Base-by-base conservation (phyloP, 2,888 invertebrate species). In the Galerucella nymphaeae region DNA sequence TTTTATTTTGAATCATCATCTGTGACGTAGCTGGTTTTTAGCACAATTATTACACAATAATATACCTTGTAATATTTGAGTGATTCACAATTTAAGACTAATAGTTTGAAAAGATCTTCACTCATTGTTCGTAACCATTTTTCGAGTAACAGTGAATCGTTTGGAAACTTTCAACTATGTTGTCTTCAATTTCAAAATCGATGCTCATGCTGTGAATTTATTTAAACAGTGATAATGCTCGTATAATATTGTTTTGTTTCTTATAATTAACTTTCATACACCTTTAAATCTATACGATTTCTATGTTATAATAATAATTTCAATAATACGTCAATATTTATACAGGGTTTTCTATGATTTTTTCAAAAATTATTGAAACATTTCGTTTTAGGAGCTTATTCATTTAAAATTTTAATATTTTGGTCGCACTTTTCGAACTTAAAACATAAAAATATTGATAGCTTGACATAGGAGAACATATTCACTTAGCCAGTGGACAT, bases 1-100 rank as follows among this genome's bases (percentile, higher is more conserved):
- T 48, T 62, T 14, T 42, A 41, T 53, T 64, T 65, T 65, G 65
- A 65, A 16, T 65, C 65, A 65, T 18, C 16, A 14, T 23, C 3
- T n/a, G 11, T 62, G 18, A 62, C 30, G 16, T 30, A 30, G 58
- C 6, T 62, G 41, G 23, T 62, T 62, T 42, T 62, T 62, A 18
- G 6, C 18, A 6, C 9, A 42, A 18, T 16, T 16, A 42, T 42
- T 42, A 42, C 41, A 62, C 18, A 42, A 53, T 42, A 42, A 62
- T 38, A 18, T 62, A 62, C 41, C 42, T 62, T 62, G 11, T 18
- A 62, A 41, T 11, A 13, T 2, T 30, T 62, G 61, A 62, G 6
- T 62, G 42, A 62, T 41, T 62, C 23, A 23, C 30, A 42, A 41
- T n/a, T 58, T 58, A 30, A 23, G 53, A 18, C 16, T 18, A 45